These are phyloP conservation scores for Phanerotoma sp. DNA, from an alignment of 2,888 invertebrate genomes.

Conservation along the genomic window DNA sequence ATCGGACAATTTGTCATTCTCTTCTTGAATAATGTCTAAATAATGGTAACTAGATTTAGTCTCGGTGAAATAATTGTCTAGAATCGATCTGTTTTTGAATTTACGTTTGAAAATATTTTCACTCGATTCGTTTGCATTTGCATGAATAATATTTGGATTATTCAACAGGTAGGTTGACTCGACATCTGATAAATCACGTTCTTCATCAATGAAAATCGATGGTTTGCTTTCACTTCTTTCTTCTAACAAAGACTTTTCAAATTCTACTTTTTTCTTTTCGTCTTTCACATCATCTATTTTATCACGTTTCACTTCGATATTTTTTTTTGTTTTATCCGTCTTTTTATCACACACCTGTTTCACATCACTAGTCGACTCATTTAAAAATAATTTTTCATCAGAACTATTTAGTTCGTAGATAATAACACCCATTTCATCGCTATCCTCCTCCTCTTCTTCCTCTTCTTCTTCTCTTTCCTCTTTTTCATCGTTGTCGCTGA, in stretches of 20 bases:
- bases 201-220: constrained; percentile 40
- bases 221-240: too few species aligned
- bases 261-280: not conserved
- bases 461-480: constrained; percentile 11
- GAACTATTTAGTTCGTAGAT: too few species aligned
- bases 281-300: too few species aligned
- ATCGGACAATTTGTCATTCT: constrained; percentile 68
- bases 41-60: constrained; percentile 66
- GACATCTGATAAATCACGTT: constrained; percentile 42
- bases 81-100: constrained; percentile 60
- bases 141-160: constrained; percentile 14
- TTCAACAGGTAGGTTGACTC: constrained; percentile 28
- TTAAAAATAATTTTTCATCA: too few species aligned
- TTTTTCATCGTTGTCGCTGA: not conserved
- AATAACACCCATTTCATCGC: constrained; percentile 11
- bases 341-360: not conserved
- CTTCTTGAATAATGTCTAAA: constrained; percentile 77
- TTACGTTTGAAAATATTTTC: constrained; percentile 45
- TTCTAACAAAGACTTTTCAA: constrained; percentile 28
- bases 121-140: not conserved
- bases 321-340: constrained; percentile 45
- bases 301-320: constrained; percentile 20
- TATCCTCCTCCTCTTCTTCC: constrained; percentile 31
- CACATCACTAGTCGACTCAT: too few species aligned
- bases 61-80: constrained; percentile 63